Base-by-base conservation (phyloP, 2,888 invertebrate species). In the Phyto melanocephala region DNA sequence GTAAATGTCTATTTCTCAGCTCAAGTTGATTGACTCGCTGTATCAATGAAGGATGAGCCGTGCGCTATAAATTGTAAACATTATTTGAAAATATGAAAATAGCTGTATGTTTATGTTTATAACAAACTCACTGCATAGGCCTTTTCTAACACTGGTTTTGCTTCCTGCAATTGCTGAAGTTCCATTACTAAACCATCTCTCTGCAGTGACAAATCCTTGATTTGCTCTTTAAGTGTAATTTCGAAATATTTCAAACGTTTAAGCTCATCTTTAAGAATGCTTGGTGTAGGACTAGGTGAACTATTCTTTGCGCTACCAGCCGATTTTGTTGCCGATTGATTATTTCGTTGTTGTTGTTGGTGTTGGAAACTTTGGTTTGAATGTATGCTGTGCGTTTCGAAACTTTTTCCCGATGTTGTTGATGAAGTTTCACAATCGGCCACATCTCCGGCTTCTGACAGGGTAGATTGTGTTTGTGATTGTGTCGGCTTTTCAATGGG, bases 1-100 rank as follows among this genome's bases (percentile, higher is more conserved):
- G 93, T 81, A 95, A 89, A 89, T 93, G 93, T 84, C 93, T 92
- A 88, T 94, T 93, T 82, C 93, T 92, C 85, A 94, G 92, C 87
- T 95, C 94, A 85, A 94, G 92, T 85, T 91, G 90, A 80, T 91
- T 91, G n/a, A 91, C 89, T 84, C 90, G 86, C 85, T 91, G 91
- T 81, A 90, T 88, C 70, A 91, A 85, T 52, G 89, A 89, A 37
- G 91, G 91, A 88, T 91, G 91, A 68, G 90, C 88, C 17, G 91
- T 89, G 56, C 91, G 88, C 91, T 91, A 74, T 54, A 60, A 47
- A 45, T 54, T 1, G 22, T 20, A 22, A 65, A 56, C n/a, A n/a
- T n/a, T n/a, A n/a, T n/a, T n/a, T n/a, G n/a, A n/a, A n/a, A n/a
- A n/a, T n/a, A n/a, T n/a, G n/a, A n/a, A n/a, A n/a, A n/a, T n/a